A percentile compares a stretch with the other conserved stretches of the same genome.
phyloP scores from a whole-genome alignment of 2,797 vertebrate species.

The Cryptoblepharus egeriae region DNA sequence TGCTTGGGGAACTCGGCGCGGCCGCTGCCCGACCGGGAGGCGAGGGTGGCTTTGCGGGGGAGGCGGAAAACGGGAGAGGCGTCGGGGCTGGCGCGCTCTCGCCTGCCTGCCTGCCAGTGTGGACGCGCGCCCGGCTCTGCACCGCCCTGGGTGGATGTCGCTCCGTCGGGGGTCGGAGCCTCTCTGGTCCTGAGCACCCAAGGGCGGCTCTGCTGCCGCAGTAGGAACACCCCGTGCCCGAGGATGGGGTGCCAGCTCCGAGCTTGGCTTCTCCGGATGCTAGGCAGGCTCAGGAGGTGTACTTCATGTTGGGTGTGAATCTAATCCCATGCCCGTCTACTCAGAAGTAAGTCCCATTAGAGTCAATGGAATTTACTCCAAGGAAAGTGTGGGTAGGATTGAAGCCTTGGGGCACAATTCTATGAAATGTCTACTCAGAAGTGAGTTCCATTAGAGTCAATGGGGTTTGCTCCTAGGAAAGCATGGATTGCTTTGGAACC shows the following conservation, averaged over 20 bases:
- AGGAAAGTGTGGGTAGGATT: too few relatives aligned
- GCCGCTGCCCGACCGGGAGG: constrained; percentile 7
- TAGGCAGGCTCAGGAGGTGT: background rate
- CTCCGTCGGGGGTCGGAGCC: background rate
- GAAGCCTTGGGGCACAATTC: too few relatives aligned
- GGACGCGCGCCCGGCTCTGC: background rate
- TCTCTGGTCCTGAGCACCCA: background rate
- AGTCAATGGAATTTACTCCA: too few relatives aligned
- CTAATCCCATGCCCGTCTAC: too few relatives aligned
- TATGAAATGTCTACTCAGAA: too few relatives aligned
- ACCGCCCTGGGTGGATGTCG: background rate
- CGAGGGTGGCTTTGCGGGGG: background rate
- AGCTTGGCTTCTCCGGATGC: background rate
- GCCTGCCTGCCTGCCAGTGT: background rate
- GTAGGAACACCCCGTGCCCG: background rate
- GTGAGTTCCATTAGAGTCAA: too few relatives aligned
- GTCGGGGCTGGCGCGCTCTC: background rate
- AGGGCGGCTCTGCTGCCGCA: background rate
- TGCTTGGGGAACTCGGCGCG: background rate
- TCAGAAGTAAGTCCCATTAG: too few relatives aligned
- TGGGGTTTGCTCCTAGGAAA: background rate
- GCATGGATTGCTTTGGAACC: too few relatives aligned
- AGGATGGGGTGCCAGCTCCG: background rate
- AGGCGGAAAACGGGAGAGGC: background rate
- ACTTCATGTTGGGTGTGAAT: background rate